phyloP scores from a whole-genome alignment of 2,113 vertebrate genomes.

The Pavo muticus region DNA sequence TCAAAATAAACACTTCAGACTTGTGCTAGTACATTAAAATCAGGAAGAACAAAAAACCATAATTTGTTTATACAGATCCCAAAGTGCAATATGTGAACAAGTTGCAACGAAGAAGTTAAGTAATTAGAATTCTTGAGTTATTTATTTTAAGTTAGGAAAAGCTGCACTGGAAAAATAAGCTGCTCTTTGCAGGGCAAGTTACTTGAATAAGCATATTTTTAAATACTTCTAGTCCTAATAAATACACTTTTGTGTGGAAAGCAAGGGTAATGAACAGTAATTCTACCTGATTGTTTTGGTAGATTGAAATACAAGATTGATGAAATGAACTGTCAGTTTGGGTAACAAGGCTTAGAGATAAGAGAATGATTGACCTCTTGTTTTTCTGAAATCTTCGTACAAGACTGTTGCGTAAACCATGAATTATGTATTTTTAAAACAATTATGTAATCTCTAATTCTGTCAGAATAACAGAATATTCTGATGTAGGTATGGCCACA shows the following conservation, averaged over 20 bases:
- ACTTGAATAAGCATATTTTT: background rate
- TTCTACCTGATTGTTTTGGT: background rate
- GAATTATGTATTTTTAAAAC: background rate
- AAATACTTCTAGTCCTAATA: background rate
- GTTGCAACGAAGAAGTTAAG: background rate
- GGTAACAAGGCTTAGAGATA: slow-evolving; percentile 10
- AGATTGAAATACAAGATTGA: background rate
- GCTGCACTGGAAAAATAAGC: background rate
- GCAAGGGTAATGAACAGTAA: background rate
- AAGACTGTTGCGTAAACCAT: background rate
- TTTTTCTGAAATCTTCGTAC: background rate
- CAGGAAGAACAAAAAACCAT: background rate
- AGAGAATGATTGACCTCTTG: background rate
- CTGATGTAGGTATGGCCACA: background rate
- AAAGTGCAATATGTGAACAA: background rate
- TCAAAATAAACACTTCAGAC: background rate
- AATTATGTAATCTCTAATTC: background rate
- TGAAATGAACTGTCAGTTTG: slow-evolving; percentile 31
- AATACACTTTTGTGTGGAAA: background rate
- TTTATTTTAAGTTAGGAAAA: background rate
- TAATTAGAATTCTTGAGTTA: background rate
- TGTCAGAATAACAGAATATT: background rate
- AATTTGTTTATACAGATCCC: background rate
- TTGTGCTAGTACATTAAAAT: background rate
- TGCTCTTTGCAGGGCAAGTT: background rate